Evolutionary conservation across 2,888 invertebrate genomes (phyloP), one percentile per base, ranked within the genome.

Genomic region (Agapostemon virescens): DNA sequence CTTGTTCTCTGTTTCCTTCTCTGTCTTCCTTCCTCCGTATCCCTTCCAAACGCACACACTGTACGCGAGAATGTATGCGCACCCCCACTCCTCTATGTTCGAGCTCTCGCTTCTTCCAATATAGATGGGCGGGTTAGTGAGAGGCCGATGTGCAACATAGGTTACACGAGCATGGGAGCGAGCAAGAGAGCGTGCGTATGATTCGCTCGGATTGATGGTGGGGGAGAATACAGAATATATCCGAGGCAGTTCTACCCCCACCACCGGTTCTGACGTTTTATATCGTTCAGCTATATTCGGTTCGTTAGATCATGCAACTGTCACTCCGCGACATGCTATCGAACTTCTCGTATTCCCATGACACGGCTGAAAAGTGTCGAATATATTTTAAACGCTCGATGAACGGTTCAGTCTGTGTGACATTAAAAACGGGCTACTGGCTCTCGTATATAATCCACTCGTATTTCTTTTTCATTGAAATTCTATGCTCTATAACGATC

Each of bases 281-380:
- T 82, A 83, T 88, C 84, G 86, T 88, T 89, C 88, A 85, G 81
- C 87, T 88, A 88, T 88, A 89, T 86, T 89, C 89, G 86, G 88
- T 86, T 86, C 88, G 89, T 86, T 88, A 88, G 87, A 88, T 88
- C 87, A 88, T 84, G 86, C 88, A 85, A 85, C 86, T 90, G 87
- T 88, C 88, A 87, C 86, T 87, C 85, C 75, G 83, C 85, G 79
- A 86, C 84, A 82, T 82, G 83, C 84, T 86, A 87, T 86, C 86
- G 79, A 87, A 77, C 86, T 84, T 84, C 84, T 87, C 87, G 77
- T 82, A 76, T 86, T 84, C 74, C 74, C 85, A 82, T 80, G 72
- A 74, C 81, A 73, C 76, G 74, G 52, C 72, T 74, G 74, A 66
- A 77, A 78, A 73, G 67, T 55, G 69, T 40, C 78, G 36, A 83